phyloP scores from a whole-genome alignment of 2,888 invertebrate genomes.

The Nematopogon swammerdamellus region DNA sequence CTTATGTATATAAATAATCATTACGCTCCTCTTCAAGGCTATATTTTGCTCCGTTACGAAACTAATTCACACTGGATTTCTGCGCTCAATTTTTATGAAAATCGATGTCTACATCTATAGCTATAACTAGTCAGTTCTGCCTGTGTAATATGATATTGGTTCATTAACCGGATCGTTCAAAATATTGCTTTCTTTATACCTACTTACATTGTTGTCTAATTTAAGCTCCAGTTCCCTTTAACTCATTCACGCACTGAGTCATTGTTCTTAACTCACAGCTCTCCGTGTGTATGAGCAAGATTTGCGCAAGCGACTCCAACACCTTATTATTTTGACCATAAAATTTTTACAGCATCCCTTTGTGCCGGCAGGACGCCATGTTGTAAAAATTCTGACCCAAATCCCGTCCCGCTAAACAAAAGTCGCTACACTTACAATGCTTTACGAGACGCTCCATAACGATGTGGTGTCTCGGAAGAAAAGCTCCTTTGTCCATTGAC shows the following conservation, averaged over 20 bases:
- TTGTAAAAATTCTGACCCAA: conserved; percentile 52
- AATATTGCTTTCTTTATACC: too few species aligned
- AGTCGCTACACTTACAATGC: conserved; percentile 45
- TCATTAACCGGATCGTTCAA: too few species aligned
- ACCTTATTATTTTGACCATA: neutral
- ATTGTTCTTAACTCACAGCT: neutral
- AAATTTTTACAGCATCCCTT: neutral
- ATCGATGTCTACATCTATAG: too few species aligned
- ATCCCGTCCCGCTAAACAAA: conserved; percentile 51
- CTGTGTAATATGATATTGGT: too few species aligned
- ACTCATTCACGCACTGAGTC: neutral
- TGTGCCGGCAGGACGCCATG: conserved; percentile 27
- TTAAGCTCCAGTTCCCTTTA: neutral
- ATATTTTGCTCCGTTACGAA: too few species aligned
- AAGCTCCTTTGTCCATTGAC: conserved; percentile 51
- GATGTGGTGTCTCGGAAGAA: conserved; percentile 55
- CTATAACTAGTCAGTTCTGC: too few species aligned
- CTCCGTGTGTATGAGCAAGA: neutral
- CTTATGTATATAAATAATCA: too few species aligned
- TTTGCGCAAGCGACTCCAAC: neutral
- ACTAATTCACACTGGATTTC: too few species aligned
- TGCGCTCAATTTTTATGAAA: too few species aligned
- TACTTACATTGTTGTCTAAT: too few species aligned
- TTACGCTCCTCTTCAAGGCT: too few species aligned
- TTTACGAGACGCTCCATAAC: conserved; percentile 48